phyloP scores from a whole-genome alignment of 2,113 vertebrate species.

The Zootoca vivipara region DNA sequence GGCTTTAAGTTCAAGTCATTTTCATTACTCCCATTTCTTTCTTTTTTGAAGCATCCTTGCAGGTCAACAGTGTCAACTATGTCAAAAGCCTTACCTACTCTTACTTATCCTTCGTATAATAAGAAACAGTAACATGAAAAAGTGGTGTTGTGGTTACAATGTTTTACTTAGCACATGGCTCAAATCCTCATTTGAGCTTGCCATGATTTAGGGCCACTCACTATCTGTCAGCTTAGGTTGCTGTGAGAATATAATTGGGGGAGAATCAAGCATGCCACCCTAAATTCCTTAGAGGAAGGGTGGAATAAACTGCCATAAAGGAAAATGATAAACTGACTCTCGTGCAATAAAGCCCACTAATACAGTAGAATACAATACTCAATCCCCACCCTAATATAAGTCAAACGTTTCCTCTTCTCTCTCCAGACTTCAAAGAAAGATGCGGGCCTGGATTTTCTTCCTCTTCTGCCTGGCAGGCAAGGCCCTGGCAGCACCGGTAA shows the following conservation, averaged over 20 bases:
- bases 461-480: conserved; percentile 92
- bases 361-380: neutral
- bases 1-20: neutral
- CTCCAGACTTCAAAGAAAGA: conserved; percentile 80
- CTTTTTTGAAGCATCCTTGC: neutral
- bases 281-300: neutral
- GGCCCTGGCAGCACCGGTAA: conserved; percentile 90
- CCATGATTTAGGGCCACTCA: too few species aligned
- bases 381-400: neutral
- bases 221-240: neutral
- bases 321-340: neutral
- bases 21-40: neutral
- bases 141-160: neutral
- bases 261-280: neutral
- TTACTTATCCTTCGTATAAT: neutral
- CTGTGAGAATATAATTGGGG: neutral
- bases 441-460: conserved; percentile 95
- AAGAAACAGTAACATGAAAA: neutral
- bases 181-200: too few species aligned
- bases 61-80: neutral
- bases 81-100: neutral
- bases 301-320: neutral
- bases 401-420: neutral
- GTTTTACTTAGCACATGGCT: too few species aligned
- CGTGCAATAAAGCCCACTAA: neutral